Conservation (phyloP, 1,140 invertebrate genomes). For the Phenacoccus solenopsis region DNA sequence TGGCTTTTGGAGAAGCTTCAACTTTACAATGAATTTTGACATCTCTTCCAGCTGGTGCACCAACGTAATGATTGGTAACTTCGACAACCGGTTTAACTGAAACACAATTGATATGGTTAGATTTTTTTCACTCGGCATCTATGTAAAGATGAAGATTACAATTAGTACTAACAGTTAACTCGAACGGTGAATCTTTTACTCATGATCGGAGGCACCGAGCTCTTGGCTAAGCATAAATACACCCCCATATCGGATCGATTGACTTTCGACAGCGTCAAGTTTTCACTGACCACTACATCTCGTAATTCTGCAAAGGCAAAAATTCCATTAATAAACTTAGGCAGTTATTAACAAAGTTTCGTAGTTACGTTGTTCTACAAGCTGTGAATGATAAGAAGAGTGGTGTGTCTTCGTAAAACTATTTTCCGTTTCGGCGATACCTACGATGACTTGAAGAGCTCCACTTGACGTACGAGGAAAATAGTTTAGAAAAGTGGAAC, state of each 20-base stretch:
- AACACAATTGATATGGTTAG: too few relatives aligned
- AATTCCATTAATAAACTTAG: constrained; percentile 5
- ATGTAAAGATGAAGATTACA: too few relatives aligned
- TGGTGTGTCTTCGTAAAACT: background rate
- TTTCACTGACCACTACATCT: constrained; percentile 7
- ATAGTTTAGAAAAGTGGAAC: background rate
- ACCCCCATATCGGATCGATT: constrained; percentile 11
- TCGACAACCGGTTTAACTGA: constrained; percentile 82
- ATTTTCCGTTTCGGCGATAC: too few relatives aligned
- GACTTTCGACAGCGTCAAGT: background rate
- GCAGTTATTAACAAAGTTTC: background rate
- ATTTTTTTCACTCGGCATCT: too few relatives aligned
- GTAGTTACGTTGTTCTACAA: background rate
- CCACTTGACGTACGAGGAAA: background rate
- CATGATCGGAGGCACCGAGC: background rate
- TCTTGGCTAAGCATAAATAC: constrained; percentile 4
- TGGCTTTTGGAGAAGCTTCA: constrained; percentile 77
- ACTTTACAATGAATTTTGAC: constrained; percentile 86
- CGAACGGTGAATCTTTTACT: constrained; percentile 5
- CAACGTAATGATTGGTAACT: constrained; percentile 80
- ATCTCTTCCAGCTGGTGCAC: constrained; percentile 71
- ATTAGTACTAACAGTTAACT: constrained; percentile 6
- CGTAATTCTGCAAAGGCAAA: constrained; percentile 6
- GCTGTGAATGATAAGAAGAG: background rate
- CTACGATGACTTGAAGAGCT: background rate